Conservation (phyloP, 2,113 vertebrate genomes). For the Haemorhous mexicanus region DNA sequence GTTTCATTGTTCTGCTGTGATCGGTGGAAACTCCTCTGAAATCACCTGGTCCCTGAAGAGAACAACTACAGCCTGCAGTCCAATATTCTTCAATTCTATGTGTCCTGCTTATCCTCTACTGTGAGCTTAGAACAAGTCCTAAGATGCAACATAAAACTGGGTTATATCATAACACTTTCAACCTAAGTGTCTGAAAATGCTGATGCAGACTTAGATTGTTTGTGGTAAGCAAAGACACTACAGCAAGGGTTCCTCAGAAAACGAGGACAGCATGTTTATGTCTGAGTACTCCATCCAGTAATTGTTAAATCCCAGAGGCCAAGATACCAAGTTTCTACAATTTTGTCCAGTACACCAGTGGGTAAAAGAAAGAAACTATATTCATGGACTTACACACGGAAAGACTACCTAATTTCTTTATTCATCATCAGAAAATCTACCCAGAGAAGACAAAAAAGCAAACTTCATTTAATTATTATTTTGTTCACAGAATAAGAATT, state of each 20-base stretch:
- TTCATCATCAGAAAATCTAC: background rate
- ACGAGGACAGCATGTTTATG: background rate
- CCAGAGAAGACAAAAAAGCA: background rate
- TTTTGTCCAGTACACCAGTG: background rate
- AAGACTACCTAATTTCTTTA: background rate
- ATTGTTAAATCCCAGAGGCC: background rate
- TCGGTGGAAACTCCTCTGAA: background rate
- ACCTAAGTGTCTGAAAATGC: background rate
- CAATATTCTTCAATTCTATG: background rate
- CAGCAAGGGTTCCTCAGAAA: background rate
- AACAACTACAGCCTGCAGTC: background rate
- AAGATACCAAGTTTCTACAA: background rate
- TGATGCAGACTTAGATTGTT: background rate
- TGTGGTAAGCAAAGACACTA: background rate
- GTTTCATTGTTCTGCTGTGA: background rate
- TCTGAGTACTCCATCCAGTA: background rate
- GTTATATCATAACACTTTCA: background rate
- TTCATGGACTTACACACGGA: background rate
- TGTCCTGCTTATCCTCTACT: background rate
- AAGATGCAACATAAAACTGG: background rate
- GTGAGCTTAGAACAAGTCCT: background rate
- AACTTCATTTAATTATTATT: background rate
- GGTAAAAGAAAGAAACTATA: background rate
- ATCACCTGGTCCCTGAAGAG: background rate
- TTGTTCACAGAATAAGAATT: background rate